Percentiles rank a stretch among this genome's conserved stretches.
Evolutionary conservation across 2,113 vertebrate species (phyloP).

Genomic region (Paedocypris sp.): DNA sequence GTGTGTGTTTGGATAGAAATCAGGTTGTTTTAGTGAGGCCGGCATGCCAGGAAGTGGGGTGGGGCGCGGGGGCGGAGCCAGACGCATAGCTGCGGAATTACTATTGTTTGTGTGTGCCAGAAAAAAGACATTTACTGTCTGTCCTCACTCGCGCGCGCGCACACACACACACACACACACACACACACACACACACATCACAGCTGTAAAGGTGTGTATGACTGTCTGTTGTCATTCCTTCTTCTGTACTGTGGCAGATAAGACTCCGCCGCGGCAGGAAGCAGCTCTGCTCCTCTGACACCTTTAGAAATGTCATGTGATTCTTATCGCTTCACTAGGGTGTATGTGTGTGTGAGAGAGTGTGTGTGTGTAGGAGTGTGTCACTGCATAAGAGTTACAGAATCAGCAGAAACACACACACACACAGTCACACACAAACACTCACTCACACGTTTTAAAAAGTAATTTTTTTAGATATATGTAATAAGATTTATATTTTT

Average conservation of each 20-base stretch:
- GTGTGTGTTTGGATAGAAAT: constrained; percentile 62
- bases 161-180: background rate
- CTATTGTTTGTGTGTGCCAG: background rate
- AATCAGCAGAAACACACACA: no score
- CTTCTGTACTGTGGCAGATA: constrained; percentile 15
- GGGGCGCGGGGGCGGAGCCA: background rate
- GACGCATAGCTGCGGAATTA: background rate
- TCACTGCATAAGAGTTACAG: no score
- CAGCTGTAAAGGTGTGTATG: no score
- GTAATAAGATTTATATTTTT: no score
- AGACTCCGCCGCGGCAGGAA: constrained; percentile 24
- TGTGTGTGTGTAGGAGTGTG: constrained; percentile 42
- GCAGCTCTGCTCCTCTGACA: constrained; percentile 33
- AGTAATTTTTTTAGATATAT: no score
- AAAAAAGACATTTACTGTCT: background rate
- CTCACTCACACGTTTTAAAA: no score
- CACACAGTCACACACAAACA: background rate
- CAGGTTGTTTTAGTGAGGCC: constrained; percentile 44
- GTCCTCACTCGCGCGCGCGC: background rate
- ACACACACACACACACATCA: background rate
- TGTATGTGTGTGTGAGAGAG: constrained; percentile 40
- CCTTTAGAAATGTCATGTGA: constrained; percentile 39
- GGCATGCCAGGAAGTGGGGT: constrained; percentile 9
- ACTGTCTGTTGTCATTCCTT: constrained; percentile 17
- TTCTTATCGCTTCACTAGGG: constrained; percentile 7